Evolutionary conservation across 2,888 invertebrate species (phyloP).

Genomic region (Latrodectus elegans): DNA sequence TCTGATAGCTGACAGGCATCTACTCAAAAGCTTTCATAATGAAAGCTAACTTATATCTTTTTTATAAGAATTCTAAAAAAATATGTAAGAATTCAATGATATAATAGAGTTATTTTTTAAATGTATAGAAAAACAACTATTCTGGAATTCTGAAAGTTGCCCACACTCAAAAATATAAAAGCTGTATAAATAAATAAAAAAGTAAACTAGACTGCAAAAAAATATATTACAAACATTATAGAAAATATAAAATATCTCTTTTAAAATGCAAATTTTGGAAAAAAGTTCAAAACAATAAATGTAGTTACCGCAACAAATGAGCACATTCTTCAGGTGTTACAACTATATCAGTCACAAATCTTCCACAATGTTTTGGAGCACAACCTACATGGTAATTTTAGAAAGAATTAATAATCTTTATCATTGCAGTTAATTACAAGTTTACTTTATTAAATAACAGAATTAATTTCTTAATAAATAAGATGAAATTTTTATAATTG

Average conservation of each 20-base stretch:
- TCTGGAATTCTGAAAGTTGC: too few species aligned
- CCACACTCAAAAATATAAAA: not conserved
- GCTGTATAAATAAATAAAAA: not conserved
- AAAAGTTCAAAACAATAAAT: not conserved
- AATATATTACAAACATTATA: not conserved
- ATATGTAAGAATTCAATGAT: too few species aligned
- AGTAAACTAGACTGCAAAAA: not conserved
- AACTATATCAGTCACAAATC: conserved; percentile 85
- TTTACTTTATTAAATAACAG: not conserved
- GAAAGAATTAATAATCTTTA: not conserved
- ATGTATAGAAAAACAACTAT: too few species aligned
- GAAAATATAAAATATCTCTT: not conserved
- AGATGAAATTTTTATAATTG: not conserved
- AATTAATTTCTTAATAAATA: not conserved
- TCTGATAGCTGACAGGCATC: too few species aligned
- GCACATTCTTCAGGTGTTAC: conserved; percentile 83
- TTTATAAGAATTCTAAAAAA: too few species aligned
- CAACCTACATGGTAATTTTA: conserved; percentile 73
- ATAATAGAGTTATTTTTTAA: too few species aligned
- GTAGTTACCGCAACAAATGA: conserved; percentile 78
- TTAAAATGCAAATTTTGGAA: not conserved
- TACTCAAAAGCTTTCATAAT: too few species aligned
- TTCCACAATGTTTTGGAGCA: conserved; percentile 84
- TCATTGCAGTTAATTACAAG: not conserved
- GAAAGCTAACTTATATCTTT: too few species aligned